Evolutionary conservation across 2,797 vertebrate species (phyloP), one percentile per base, ranked within the genome.

Genomic region (Trichosurus vulpecula): DNA sequence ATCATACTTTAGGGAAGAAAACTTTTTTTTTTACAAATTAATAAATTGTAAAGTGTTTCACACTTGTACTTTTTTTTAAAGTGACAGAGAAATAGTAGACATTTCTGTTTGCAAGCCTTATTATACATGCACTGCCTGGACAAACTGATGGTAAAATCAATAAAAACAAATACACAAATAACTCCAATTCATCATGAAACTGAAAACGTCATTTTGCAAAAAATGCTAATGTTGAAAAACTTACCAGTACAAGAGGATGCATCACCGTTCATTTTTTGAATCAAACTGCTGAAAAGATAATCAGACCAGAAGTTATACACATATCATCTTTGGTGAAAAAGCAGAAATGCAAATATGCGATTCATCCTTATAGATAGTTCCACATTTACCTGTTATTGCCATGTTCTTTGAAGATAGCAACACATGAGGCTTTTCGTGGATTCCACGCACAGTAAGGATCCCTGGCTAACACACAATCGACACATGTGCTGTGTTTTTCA

Each of bases 391-490:
- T 98, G 95, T 96, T 94, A 56, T 81, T 91, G 96, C 95, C 91
- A 81, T 54, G 91, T 25, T 98, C 95, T 61, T 99, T 98, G 54
- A 99, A 97, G 98, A 99, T 99, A 92, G 98, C 97, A 93, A 98
- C 66, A 30, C 99, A 99, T 94, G 98, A 96, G 0, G 98, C 93
- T 11, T 97, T 22, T 6, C 58, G 96, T 0, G 98, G 97, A 98
- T 99, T 99, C 99, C 99, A 99, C 95, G 99, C 99, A 51, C 99
- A 99, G 96, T 99, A 99, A 6, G 99, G 99, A 98, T 99, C 99
- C 90, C 99, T 99, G 5, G 99, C 99, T 94, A 99, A 98, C 97
- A 99, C 92, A 35, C 99, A 99, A 98, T 99, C 99, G 13, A 97
- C 97, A 6, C 99, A 99, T 93, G 99, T 99, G 35, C 91, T 95